Percentiles rank a stretch among this genome's conserved stretches.
These are phyloP conservation scores for Dasyprocta punctata DNA, from an alignment of 2,113 vertebrate genomes.

Conservation along the genomic window DNA sequence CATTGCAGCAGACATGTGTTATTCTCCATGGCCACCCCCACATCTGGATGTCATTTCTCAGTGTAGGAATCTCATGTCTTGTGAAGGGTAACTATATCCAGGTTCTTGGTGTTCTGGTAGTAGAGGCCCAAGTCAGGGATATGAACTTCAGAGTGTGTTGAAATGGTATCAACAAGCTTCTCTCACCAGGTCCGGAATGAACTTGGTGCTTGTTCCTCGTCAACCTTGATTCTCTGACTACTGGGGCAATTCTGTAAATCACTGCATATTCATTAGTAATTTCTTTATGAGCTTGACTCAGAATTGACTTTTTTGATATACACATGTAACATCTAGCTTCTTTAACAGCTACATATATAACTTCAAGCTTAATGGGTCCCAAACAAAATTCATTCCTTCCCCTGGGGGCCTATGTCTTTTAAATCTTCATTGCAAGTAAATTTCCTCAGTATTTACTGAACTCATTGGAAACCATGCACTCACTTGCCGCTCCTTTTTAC, in stretches of 20 bases:
- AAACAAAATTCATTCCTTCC: neutral
- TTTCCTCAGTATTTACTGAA: neutral
- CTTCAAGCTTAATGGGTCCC: neutral
- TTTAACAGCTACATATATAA: too few species aligned
- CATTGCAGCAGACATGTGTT: neutral
- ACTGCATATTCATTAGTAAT: neutral
- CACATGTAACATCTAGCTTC: neutral
- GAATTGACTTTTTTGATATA: slow-evolving; percentile 8
- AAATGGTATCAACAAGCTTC: neutral
- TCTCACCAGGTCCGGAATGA: neutral
- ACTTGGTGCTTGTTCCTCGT: neutral
- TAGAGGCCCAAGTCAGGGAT: neutral
- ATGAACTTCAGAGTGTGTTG: neutral
- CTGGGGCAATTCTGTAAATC: neutral
- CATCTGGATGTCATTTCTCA: neutral
- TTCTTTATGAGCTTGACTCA: slow-evolving; percentile 20
- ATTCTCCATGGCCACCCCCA: neutral
- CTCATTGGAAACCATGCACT: neutral
- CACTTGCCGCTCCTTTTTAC: neutral
- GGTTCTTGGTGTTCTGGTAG: neutral
- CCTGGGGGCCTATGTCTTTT: neutral
- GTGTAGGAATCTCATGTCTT: neutral
- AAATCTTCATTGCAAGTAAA: neutral
- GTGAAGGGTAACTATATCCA: neutral
- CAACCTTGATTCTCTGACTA: neutral